phyloP scores from a whole-genome alignment of 1,140 invertebrate species.

The Danaus plexippus region DNA sequence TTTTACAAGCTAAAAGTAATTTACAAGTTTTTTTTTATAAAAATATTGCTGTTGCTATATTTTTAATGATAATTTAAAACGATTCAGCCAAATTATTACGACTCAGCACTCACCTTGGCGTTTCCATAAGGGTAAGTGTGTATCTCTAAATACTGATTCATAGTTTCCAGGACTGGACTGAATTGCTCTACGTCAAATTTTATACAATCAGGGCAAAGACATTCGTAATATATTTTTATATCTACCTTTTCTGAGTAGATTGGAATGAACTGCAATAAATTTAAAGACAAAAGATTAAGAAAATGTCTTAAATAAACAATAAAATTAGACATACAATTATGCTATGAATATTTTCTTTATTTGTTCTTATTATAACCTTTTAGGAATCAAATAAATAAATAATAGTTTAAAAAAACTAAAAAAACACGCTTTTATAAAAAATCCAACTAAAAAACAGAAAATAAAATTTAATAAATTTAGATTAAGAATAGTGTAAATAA shows the following conservation, averaged over 20 bases:
- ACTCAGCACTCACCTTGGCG: slow-evolving; percentile 72
- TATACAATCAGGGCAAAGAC: slow-evolving; percentile 83
- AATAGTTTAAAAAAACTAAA: no score
- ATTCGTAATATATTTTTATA: slow-evolving; percentile 81
- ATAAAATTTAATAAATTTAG: no score
- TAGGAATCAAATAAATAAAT: not conserved
- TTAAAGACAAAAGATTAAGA: slow-evolving; percentile 1
- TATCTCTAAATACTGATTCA: slow-evolving; percentile 69
- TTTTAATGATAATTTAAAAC: no score
- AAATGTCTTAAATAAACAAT: slow-evolving; percentile 1
- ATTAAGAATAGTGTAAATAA: no score
- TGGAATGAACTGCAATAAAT: slow-evolving; percentile 4
- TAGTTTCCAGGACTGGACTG: slow-evolving; percentile 56
- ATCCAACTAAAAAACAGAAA: no score
- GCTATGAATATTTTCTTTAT: no score
- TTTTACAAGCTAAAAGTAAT: no score
- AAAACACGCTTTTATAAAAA: no score
- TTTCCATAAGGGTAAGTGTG: slow-evolving; percentile 84
- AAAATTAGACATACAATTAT: no score
- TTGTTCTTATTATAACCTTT: not conserved
- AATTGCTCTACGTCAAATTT: slow-evolving; percentile 76
- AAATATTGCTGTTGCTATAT: no score
- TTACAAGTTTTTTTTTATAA: no score
- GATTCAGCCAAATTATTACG: not conserved
- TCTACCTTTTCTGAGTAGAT: slow-evolving; percentile 22